Percentiles rank a stretch among this genome's conserved stretches.
These are phyloP conservation scores for Laticauda colubrina DNA, from an alignment of 2,113 vertebrate genomes.

Conservation along the genomic window DNA sequence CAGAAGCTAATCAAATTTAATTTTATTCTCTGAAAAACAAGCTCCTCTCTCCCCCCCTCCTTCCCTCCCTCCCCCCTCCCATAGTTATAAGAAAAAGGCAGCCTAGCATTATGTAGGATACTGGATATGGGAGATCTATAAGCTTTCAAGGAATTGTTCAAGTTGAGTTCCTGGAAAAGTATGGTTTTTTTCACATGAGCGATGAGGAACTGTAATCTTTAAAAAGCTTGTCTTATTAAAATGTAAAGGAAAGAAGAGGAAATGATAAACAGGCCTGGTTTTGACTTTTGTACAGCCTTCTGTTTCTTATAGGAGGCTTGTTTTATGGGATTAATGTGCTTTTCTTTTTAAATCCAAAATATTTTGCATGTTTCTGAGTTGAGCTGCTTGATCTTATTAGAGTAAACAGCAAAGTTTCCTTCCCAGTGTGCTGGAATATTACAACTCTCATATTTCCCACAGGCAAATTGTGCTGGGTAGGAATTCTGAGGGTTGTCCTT, in stretches of 20 bases:
- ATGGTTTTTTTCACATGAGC: conserved; percentile 17
- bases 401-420: background rate
- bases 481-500: background rate
- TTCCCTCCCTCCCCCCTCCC: background rate
- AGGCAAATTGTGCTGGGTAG: background rate
- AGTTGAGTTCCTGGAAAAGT: conserved; percentile 20
- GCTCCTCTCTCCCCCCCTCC: background rate
- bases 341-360: conserved; percentile 45
- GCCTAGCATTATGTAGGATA: too few relatives aligned
- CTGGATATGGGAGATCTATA: background rate
- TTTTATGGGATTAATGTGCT: conserved; percentile 34
- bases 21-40: background rate
- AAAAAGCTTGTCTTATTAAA: background rate
- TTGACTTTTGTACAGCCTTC: conserved; percentile 21
- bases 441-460: background rate
- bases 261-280: conserved; percentile 19
- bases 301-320: conserved; percentile 16
- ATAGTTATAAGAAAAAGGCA: background rate
- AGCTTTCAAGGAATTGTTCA: background rate
- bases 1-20: background rate
- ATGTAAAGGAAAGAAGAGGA: background rate
- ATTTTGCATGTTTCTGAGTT: conserved; percentile 37
- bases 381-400: background rate
- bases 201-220: background rate
- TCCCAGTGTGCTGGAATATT: background rate